Evolutionary conservation across 2,888 invertebrate genomes (phyloP).

Genomic region (Phyto melanocephala): DNA sequence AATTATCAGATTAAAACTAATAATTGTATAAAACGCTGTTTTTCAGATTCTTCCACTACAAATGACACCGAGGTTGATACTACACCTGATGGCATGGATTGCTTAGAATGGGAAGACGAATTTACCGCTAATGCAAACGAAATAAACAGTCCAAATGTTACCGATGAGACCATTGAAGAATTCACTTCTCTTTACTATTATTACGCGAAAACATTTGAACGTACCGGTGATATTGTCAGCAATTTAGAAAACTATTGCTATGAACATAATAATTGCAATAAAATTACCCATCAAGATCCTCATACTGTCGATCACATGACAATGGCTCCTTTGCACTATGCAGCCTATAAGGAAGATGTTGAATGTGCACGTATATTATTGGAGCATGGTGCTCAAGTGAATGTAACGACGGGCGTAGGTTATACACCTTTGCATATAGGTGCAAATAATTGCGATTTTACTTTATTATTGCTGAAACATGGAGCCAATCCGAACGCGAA

Average conservation of each 20-base stretch:
- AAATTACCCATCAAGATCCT: slow-evolving; percentile 70
- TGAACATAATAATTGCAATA: slow-evolving; percentile 69
- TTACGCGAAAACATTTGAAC: slow-evolving; percentile 87
- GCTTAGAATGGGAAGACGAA: slow-evolving; percentile 88
- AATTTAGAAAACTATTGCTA: slow-evolving; percentile 62
- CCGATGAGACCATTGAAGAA: slow-evolving; percentile 79
- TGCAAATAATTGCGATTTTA: slow-evolving; percentile 82
- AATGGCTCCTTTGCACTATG: slow-evolving; percentile 86
- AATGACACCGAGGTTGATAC: slow-evolving; percentile 77
- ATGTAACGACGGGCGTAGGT: slow-evolving; percentile 83
- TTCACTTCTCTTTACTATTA: slow-evolving; percentile 82
- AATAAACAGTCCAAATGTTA: slow-evolving; percentile 50
- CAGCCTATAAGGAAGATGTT: slow-evolving; percentile 83
- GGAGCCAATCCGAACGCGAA: slow-evolving; percentile 82
- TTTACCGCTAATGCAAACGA: slow-evolving; percentile 80
- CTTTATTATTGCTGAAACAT: slow-evolving; percentile 80
- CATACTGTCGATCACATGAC: slow-evolving; percentile 74
- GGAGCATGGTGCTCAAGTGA: slow-evolving; percentile 82
- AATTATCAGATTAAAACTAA: too few relatives aligned
- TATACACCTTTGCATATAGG: slow-evolving; percentile 86
- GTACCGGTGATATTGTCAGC: slow-evolving; percentile 81
- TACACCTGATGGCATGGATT: slow-evolving; percentile 82
- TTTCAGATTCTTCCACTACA: slow-evolving; percentile 67
- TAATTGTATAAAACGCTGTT: neutral
- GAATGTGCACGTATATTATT: slow-evolving; percentile 82